A percentile compares a stretch with the other conserved stretches of the same genome.
Conservation (phyloP, 1,140 invertebrate species). For the Alviniconcha marisindica region DNA sequence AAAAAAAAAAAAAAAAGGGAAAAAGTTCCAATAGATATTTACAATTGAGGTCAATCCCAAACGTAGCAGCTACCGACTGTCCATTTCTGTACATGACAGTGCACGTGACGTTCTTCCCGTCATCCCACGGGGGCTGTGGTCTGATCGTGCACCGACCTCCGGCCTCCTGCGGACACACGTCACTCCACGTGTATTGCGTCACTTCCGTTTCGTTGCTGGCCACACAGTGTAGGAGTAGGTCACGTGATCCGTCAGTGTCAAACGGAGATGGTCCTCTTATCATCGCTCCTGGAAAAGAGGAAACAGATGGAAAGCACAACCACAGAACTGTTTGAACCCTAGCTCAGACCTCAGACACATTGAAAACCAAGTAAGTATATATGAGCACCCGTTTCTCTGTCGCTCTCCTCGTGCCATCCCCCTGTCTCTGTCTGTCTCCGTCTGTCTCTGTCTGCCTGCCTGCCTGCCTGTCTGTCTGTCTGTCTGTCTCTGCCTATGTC, state of each 20-base stretch:
- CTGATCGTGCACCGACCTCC: background rate
- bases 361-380: too few species aligned
- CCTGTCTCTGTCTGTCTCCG: too few species aligned
- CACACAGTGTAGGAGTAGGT: background rate
- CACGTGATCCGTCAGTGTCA: background rate
- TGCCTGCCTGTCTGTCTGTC: too few species aligned
- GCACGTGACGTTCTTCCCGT: constrained; percentile 22
- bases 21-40: too few species aligned
- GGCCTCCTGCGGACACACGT: background rate
- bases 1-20: too few species aligned
- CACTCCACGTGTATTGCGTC: constrained; percentile 19
- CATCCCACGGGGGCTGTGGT: constrained; percentile 4
- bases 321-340: too few species aligned
- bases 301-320: too few species aligned
- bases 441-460: too few species aligned
- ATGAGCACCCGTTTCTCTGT: too few species aligned
- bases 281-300: background rate
- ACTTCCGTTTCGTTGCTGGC: background rate
- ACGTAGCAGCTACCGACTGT: background rate
- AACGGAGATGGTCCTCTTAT: background rate
- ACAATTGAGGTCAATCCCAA: background rate
- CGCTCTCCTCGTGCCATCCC: too few species aligned
- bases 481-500: too few species aligned
- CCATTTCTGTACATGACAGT: background rate
- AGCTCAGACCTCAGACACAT: too few species aligned